These are phyloP conservation scores for Neogobius melanostomus DNA, from an alignment of 2,113 vertebrate species.

Conservation along the genomic window DNA sequence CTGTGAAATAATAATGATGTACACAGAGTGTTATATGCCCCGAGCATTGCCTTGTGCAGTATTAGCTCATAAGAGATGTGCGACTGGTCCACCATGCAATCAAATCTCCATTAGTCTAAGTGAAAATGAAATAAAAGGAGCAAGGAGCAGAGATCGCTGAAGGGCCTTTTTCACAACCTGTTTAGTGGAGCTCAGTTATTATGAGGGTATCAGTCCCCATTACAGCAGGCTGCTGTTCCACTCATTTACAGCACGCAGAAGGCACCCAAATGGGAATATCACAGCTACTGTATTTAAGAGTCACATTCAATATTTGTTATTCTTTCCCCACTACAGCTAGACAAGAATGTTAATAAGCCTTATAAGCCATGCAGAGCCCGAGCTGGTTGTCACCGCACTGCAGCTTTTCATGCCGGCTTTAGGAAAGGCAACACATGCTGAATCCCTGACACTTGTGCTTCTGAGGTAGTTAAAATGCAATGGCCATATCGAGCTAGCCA, in stretches of 20 bases:
- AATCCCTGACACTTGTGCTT: constrained; percentile 19
- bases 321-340: constrained; percentile 30
- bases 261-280: constrained; percentile 47
- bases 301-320: constrained; percentile 56
- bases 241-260: constrained; percentile 51
- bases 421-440: constrained; percentile 11
- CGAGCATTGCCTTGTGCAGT: constrained; percentile 16
- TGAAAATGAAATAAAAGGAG: constrained; percentile 48
- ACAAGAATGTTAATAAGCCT: constrained; percentile 55
- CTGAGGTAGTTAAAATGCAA: constrained; percentile 23
- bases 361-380: constrained; percentile 33
- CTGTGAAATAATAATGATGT: constrained; percentile 18
- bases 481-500: background rate
- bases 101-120: constrained; percentile 47
- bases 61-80: constrained; percentile 29
- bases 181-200: constrained; percentile 58
- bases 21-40: constrained; percentile 13
- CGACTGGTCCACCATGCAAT: constrained; percentile 44
- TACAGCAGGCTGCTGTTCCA: constrained; percentile 53
- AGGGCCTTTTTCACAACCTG: constrained; percentile 43
- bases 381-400: constrained; percentile 39
- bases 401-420: constrained; percentile 38
- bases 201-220: constrained; percentile 68
- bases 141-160: constrained; percentile 50
- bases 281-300: constrained; percentile 56